Evolutionary conservation across 2,888 invertebrate species (phyloP).

Genomic region (Andrena chrysosceles): DNA sequence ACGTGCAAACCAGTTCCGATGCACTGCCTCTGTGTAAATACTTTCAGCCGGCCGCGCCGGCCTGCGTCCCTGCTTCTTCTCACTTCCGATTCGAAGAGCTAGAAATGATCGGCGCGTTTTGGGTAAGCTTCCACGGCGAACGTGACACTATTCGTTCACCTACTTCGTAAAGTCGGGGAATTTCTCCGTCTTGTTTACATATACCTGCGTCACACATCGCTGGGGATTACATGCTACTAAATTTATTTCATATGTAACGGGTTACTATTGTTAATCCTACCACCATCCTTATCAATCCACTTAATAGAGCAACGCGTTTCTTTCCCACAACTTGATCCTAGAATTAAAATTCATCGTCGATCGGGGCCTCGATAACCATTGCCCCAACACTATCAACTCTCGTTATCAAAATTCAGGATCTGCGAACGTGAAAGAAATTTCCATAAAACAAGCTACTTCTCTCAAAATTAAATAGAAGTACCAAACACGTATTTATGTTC

Average conservation of each 20-base stretch:
- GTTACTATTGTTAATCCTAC: too few relatives aligned
- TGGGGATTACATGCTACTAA: too few relatives aligned
- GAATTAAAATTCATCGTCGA: not conserved
- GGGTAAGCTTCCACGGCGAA: constrained; percentile 4
- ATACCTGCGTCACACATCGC: not conserved
- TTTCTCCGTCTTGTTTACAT: constrained; percentile 32
- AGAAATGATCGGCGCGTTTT: not conserved
- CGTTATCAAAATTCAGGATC: not conserved
- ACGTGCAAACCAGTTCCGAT: constrained; percentile 66
- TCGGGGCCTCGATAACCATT: not conserved
- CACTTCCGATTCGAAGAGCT: constrained; percentile 15
- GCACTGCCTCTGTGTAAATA: constrained; percentile 58
- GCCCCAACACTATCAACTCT: not conserved
- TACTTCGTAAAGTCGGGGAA: constrained; percentile 10
- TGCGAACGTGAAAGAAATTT: not conserved
- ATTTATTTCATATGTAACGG: too few relatives aligned
- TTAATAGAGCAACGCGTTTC: too few relatives aligned
- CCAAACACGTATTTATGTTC: not conserved
- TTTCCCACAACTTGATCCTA: too few relatives aligned
- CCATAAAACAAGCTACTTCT: not conserved
- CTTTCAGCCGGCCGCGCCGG: constrained; percentile 48
- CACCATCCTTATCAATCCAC: too few relatives aligned
- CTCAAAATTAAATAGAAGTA: not conserved
- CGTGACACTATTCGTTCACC: constrained; percentile 38
- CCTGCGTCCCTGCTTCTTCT: not conserved